Evolutionary conservation across 37 sponge, comb jelly and placozoan genomes (phyloP).

Genomic region (Halisarca cf. caerulea): DNA sequence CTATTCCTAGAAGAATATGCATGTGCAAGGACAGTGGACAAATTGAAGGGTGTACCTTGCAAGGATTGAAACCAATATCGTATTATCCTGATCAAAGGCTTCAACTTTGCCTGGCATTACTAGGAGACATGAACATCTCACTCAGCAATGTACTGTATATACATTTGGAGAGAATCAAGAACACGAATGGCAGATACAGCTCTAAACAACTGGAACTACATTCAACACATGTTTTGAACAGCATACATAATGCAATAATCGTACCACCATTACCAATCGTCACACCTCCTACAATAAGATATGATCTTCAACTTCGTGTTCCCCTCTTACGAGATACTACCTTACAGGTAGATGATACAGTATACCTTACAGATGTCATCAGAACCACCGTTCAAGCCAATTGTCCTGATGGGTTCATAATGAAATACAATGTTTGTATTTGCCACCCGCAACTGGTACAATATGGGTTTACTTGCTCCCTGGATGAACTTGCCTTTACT

Average conservation of each 20-base stretch:
- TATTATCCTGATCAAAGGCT: not conserved
- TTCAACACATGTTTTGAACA: not conserved
- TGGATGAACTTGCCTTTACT: not conserved
- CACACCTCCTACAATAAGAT: too few species aligned
- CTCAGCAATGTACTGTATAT: not conserved
- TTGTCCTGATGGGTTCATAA: too few species aligned
- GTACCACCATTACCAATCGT: not conserved
- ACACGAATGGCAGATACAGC: not conserved
- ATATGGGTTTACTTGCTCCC: not conserved
- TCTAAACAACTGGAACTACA: not conserved
- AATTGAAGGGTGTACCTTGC: not conserved
- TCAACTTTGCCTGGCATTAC: not conserved
- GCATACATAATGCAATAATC: not conserved
- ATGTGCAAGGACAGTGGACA: not conserved
- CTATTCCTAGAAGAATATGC: conserved; percentile 3
- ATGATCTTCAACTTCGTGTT: too few species aligned
- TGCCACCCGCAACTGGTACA: not conserved
- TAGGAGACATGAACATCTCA: not conserved
- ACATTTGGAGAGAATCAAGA: not conserved
- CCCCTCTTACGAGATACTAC: too few species aligned
- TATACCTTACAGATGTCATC: too few species aligned
- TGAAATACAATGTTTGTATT: not conserved
- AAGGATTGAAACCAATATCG: not conserved
- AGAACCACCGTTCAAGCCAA: too few species aligned
- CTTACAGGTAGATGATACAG: too few species aligned